Base-by-base conservation (phyloP, 2,888 invertebrate species). In the Caenorhabditis sp. region DNA sequence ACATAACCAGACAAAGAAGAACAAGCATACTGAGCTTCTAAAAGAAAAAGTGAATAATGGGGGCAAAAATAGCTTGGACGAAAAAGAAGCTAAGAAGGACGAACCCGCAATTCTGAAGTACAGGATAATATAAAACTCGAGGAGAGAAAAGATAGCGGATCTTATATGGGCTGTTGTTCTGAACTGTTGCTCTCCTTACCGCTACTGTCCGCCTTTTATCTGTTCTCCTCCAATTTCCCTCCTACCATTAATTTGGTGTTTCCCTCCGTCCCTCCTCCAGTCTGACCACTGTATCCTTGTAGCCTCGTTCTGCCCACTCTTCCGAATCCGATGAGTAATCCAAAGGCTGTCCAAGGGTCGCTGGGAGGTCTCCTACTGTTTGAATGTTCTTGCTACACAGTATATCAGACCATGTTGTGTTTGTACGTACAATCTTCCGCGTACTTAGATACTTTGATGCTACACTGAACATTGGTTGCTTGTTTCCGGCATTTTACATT, bases 281-380 rank as follows among this genome's bases (percentile, higher is more conserved):
- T 12, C 59, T 16, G 66, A 66, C 68, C 68, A 38, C n/a, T 68
- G 68, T 68, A 68, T 28, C 68, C 35, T 68, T 68, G 70, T 70
- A 70, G 70, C 70, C 41, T 41, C 38, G 41, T 38, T 26, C 68
- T 28, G 12, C n/a, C 4, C 54, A 10, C 26, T 7, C 19, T 61
- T 19, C 44, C 61, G 38, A 19, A 14, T 6, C 12, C 3, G 22
- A 12, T 59, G 38, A 63, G 44, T 63, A 63, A 63, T 26, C 8
- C 19, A 24, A 56, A 56, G 16, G 16, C 14, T 14, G 47, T 63
- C 44, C 63, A 63, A 63, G 44, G 61, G 61, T 61, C 26, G 41
- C 24, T n/a, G 38, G 4, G 12, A 14, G 56, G 31, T 24, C 22
- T 38, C 16, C 41, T 24, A 12, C 38, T 10, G 19, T 49, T 22